These are phyloP conservation scores for Pemphigus obesinymphae DNA, from an alignment of 1,140 invertebrate genomes.

Conservation along the genomic window DNA sequence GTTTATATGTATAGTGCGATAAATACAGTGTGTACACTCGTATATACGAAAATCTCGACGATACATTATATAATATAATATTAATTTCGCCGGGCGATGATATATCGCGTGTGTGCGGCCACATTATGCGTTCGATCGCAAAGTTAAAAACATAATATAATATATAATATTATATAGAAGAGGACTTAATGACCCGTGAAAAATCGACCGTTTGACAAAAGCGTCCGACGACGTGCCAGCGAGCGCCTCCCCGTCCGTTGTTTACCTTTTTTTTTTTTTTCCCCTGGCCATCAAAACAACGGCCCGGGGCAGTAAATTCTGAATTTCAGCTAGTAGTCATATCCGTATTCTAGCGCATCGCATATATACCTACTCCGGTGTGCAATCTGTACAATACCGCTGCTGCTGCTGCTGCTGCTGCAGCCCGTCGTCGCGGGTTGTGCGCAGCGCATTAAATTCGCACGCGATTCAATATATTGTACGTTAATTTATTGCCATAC, in stretches of 20 bases:
- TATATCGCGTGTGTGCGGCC: neutral
- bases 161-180: too few species aligned
- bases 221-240: neutral
- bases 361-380: too few species aligned
- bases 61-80: neutral
- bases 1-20: too few species aligned
- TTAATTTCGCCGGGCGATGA: conserved; percentile 2
- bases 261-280: too few species aligned
- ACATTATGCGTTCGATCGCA: neutral
- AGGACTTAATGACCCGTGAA: conserved; percentile 38
- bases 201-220: conserved; percentile 37
- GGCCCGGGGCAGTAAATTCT: neutral
- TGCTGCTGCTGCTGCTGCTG: too few species aligned
- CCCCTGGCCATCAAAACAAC: neutral
- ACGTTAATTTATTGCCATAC: neutral
- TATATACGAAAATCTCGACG: neutral
- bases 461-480: neutral
- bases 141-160: neutral
- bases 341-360: too few species aligned
- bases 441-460: neutral
- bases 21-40: too few species aligned
- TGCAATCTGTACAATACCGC: too few species aligned
- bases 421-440: neutral
- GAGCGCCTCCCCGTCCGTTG: neutral
- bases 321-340: neutral